These are phyloP conservation scores for Epirrhoe alternata DNA, from an alignment of 2,888 invertebrate genomes.

Conservation along the genomic window DNA sequence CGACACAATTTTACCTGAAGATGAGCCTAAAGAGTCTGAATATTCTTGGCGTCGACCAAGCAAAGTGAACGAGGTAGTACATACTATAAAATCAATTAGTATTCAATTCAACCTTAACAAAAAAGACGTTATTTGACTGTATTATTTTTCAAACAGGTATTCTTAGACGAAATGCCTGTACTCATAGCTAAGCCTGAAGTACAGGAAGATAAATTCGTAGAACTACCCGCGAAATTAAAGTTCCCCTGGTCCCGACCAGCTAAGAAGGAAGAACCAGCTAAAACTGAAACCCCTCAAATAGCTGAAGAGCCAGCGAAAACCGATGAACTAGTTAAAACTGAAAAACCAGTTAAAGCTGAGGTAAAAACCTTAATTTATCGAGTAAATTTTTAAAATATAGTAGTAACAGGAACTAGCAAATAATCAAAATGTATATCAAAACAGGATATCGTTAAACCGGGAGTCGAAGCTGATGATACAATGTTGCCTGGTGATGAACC, in stretches of 20 bases:
- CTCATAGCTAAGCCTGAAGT: conserved; percentile 21
- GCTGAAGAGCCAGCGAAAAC: too few species aligned
- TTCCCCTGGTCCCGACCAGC: conserved; percentile 42
- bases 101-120: background rate
- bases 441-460: conserved; percentile 28
- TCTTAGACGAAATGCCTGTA: conserved; percentile 31
- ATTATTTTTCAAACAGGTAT: conserved; percentile 37
- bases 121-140: background rate
- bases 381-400: background rate
- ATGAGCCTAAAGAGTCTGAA: conserved; percentile 39
- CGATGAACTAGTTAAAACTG: conserved; percentile 27
- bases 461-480: conserved; percentile 25
- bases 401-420: background rate
- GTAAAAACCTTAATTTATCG: background rate
- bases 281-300: background rate
- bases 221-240: conserved; percentile 40
- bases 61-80: conserved; percentile 44
- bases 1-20: conserved; percentile 29
- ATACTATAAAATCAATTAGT: background rate
- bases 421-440: conserved; percentile 3
- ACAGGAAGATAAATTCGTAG: conserved; percentile 26
- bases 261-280: conserved; percentile 19
- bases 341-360: background rate
- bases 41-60: conserved; percentile 40
- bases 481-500: conserved; percentile 38